A percentile compares a stretch with the other conserved stretches of the same genome.
These are phyloP conservation scores for Eucera pruinosa DNA, from an alignment of 2,888 invertebrate species.

Conservation along the genomic window DNA sequence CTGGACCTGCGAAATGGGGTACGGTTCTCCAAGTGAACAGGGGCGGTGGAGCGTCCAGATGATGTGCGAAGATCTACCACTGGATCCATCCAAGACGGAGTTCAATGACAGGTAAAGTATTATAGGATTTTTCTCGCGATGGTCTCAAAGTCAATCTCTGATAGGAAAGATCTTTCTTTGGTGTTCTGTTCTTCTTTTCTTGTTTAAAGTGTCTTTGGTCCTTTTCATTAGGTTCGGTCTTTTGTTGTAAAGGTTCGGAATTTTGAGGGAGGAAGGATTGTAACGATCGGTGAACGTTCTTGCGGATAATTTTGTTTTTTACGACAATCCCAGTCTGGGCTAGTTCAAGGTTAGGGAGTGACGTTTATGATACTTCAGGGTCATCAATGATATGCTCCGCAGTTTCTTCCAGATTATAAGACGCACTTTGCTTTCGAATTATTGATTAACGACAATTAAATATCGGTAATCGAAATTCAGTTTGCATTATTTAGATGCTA, in stretches of 20 bases:
- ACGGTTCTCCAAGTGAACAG: conserved; percentile 12
- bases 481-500: neutral
- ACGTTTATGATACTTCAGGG: conserved; percentile 23
- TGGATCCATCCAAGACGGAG: neutral
- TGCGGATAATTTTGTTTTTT: neutral
- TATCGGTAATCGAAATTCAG: neutral
- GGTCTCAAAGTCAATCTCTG: conserved; percentile 39
- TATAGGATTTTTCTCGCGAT: conserved; percentile 8
- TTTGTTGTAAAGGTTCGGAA: neutral
- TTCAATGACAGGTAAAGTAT: conserved; percentile 43
- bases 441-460: neutral
- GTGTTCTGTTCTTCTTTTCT: neutral
- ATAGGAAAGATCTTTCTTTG: neutral
- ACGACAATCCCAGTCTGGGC: neutral
- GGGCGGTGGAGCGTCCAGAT: neutral
- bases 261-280: neutral
- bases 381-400: conserved; percentile 17
- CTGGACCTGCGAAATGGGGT: conserved; percentile 1
- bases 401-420: neutral
- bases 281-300: too few species aligned
- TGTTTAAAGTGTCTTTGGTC: neutral
- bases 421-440: neutral
- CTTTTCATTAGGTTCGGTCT: too few species aligned
- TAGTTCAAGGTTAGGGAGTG: conserved; percentile 54
- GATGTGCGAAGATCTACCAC: conserved; percentile 1